Percentiles rank a stretch among this genome's conserved stretches.
Evolutionary conservation across 1,140 invertebrate genomes (phyloP).

Genomic region (Pseudomyrmex flavicornis): DNA sequence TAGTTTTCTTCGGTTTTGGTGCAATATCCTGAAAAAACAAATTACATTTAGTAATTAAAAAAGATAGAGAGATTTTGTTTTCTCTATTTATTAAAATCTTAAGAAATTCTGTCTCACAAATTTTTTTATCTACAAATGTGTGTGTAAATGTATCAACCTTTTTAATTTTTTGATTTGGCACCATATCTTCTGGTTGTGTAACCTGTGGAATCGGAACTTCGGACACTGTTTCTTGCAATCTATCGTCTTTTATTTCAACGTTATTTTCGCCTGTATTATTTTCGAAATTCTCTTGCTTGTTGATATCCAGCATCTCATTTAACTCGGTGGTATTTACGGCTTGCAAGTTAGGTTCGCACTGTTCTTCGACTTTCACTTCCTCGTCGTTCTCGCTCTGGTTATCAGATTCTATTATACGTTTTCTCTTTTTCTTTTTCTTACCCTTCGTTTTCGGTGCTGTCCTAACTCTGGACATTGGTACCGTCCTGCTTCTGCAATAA

Average conservation of each 20-base stretch:
- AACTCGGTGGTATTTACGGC: not conserved
- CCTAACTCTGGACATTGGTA: conserved; percentile 75
- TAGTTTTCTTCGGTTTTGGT: conserved; percentile 78
- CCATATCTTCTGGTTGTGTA: conserved; percentile 57
- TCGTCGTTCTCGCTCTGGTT: conserved; percentile 83
- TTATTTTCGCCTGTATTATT: conserved; percentile 44
- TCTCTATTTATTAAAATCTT: not conserved
- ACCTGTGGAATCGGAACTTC: conserved; percentile 31
- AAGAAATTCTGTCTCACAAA: no score
- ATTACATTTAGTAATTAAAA: not conserved
- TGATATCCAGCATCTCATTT: conserved; percentile 41
- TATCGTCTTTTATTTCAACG: conserved; percentile 36
- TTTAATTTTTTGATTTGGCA: conserved; percentile 78
- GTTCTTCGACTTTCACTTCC: conserved; percentile 62
- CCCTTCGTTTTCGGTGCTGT: conserved; percentile 79
- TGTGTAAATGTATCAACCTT: conserved; percentile 70
- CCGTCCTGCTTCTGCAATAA: conserved; percentile 78
- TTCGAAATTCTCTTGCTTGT: conserved; percentile 42
- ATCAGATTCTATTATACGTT: conserved; percentile 84
- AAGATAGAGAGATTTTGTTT: not conserved
- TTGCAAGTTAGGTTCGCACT: conserved; percentile 51
- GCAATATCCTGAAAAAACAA: conserved; percentile 50
- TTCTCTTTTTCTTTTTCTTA: conserved; percentile 85
- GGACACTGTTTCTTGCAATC: conserved; percentile 7
- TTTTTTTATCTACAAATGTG: no score